A percentile compares a stretch with the other conserved stretches of the same genome.
Conservation (phyloP, 1,140 invertebrate species). For the Scaptomyza hsui region DNA sequence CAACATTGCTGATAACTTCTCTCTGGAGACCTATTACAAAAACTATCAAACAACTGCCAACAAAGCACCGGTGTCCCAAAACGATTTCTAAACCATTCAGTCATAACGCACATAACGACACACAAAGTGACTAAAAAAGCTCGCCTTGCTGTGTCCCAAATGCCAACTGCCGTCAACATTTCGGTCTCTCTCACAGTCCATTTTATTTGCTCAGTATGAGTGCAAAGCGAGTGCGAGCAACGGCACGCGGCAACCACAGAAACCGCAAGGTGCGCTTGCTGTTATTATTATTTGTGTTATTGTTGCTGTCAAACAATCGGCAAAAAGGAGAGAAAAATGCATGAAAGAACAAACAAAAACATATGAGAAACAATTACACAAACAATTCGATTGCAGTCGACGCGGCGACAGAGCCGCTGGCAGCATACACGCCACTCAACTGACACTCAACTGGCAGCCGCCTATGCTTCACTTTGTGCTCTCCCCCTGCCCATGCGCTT, state of each 20-base stretch:
- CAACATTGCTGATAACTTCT: slow-evolving; percentile 44
- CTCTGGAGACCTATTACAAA: slow-evolving; percentile 46
- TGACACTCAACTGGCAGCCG: slow-evolving; percentile 45
- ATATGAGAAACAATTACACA: slow-evolving; percentile 52
- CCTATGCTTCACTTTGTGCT: neutral
- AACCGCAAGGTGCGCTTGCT: slow-evolving; percentile 77
- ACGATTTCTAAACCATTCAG: slow-evolving; percentile 52
- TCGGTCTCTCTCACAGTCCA: slow-evolving; percentile 69
- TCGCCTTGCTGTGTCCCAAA: neutral
- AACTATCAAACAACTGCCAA: slow-evolving; percentile 43
- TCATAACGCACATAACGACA: slow-evolving; percentile 38
- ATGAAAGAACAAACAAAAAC: slow-evolving; percentile 10
- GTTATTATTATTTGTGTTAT: slow-evolving; percentile 48
- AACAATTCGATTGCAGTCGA: slow-evolving; percentile 52
- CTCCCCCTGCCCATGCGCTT: neutral
- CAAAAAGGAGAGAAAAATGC: slow-evolving; percentile 29
- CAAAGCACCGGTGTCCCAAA: slow-evolving; percentile 52
- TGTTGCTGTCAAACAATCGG: slow-evolving; percentile 60
- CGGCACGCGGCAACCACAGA: slow-evolving; percentile 58
- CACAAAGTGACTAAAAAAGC: slow-evolving; percentile 31
- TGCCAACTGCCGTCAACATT: slow-evolving; percentile 16
- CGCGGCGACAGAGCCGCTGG: slow-evolving; percentile 39
- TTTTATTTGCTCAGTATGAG: slow-evolving; percentile 46
- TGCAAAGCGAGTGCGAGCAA: slow-evolving; percentile 5
- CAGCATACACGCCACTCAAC: slow-evolving; percentile 55